phyloP scores from a whole-genome alignment of 2,888 invertebrate genomes.

The Leptopilina drosophilae region DNA sequence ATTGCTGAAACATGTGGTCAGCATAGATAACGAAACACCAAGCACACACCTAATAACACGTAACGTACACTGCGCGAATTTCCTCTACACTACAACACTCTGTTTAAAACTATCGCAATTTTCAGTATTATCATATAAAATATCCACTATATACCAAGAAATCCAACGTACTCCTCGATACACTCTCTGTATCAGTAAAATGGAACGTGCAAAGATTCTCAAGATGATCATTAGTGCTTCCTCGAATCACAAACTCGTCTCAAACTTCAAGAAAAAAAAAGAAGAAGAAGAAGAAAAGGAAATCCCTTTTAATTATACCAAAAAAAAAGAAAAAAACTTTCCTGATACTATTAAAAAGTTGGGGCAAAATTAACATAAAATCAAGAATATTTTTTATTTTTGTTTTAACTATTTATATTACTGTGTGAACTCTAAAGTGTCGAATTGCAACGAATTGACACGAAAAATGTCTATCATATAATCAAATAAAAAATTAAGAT shows the following conservation, averaged over 20 bases:
- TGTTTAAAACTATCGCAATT: constrained; percentile 65
- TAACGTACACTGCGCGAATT: constrained; percentile 42
- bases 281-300: not conserved
- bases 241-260: not conserved
- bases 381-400: too few species aligned
- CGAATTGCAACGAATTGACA: too few species aligned
- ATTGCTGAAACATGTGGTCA: constrained; percentile 73
- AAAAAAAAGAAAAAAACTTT: too few species aligned
- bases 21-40: constrained; percentile 70
- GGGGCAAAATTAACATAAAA: too few species aligned
- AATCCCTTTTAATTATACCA: too few species aligned
- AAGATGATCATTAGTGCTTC: constrained; percentile 11
- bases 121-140: constrained; percentile 68
- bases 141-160: constrained; percentile 37
- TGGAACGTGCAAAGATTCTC: constrained; percentile 39
- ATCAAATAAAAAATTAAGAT: too few species aligned
- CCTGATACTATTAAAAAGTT: too few species aligned
- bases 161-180: constrained; percentile 25
- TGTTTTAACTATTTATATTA: too few species aligned
- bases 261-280: not conserved
- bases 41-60: constrained; percentile 48
- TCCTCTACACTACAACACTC: constrained; percentile 48
- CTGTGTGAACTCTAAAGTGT: too few species aligned
- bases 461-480: too few species aligned
- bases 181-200: constrained; percentile 29